These are phyloP conservation scores for Amazonetta brasiliensis DNA, from an alignment of 2,797 vertebrate species.

Conservation along the genomic window DNA sequence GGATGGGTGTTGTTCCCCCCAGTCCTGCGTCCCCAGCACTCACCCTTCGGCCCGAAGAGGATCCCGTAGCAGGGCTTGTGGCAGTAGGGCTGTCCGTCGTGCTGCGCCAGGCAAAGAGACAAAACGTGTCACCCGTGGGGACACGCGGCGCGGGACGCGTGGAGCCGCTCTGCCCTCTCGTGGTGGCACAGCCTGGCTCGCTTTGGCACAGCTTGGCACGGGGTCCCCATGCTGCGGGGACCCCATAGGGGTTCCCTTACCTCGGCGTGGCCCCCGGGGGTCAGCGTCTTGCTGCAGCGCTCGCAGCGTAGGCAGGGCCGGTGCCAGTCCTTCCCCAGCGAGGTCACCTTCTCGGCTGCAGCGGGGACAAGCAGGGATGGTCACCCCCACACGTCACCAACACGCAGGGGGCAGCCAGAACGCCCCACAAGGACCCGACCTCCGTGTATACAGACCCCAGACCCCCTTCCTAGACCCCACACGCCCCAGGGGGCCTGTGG, in stretches of 20 bases:
- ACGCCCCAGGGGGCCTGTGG: neutral
- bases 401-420: rapidly evolving
- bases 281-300: constrained; percentile 94
- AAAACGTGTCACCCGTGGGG: neutral
- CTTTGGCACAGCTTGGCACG: neutral
- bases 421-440: rapidly evolving
- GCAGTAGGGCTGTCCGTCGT: constrained; percentile 92
- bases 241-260: constrained; percentile 74
- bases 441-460: neutral
- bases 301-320: constrained; percentile 97
- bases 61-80: constrained; percentile 87
- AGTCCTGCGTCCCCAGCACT: neutral
- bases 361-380: neutral
- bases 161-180: neutral
- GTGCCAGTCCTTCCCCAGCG: constrained; percentile 98
- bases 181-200: neutral
- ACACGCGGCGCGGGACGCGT: neutral
- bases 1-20: rapidly evolving
- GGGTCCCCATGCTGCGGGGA: no score
- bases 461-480: neutral
- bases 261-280: constrained; percentile 94
- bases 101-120: constrained; percentile 72
- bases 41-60: constrained; percentile 86
- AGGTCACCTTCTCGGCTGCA: constrained; percentile 97
- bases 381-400: neutral